Evolutionary conservation across 2,113 vertebrate species (phyloP).

Genomic region (Ammodytes marinus): DNA sequence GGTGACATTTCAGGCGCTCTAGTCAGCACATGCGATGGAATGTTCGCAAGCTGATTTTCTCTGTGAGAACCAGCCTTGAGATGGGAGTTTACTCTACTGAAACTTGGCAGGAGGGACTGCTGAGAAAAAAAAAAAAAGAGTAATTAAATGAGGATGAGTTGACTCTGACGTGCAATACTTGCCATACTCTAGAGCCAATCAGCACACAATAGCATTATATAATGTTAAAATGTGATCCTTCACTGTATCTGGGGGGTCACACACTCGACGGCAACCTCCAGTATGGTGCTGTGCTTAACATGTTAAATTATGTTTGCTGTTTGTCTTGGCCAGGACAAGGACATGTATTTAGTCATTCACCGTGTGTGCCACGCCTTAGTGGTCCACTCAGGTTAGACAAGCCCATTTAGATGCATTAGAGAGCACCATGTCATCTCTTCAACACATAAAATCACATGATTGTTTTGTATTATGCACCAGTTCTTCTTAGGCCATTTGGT

Average conservation of each 20-base stretch:
- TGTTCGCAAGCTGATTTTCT: conserved; percentile 59
- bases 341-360: neutral
- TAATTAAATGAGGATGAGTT: conserved; percentile 32
- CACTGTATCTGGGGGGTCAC: neutral
- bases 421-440: neutral
- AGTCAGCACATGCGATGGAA: conserved; percentile 73
- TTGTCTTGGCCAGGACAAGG: neutral
- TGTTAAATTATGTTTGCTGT: neutral
- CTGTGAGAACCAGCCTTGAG: conserved; percentile 67
- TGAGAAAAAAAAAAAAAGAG: conserved; percentile 17
- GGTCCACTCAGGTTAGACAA: neutral
- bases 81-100: conserved; percentile 61
- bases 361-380: conserved; percentile 27
- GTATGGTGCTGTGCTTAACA: neutral
- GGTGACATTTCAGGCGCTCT: conserved; percentile 54
- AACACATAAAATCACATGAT: neutral
- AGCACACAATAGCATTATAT: neutral
- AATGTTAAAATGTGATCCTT: neutral
- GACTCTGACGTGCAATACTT: neutral
- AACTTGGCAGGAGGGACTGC: conserved; percentile 61
- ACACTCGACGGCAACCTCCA: neutral
- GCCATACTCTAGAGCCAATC: neutral
- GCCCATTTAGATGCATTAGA: neutral
- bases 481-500: neutral
- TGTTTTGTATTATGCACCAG: neutral